Evolutionary conservation across 2,888 invertebrate species (phyloP), one percentile per base, ranked within the genome.

Genomic region (Syritta pipiens): DNA sequence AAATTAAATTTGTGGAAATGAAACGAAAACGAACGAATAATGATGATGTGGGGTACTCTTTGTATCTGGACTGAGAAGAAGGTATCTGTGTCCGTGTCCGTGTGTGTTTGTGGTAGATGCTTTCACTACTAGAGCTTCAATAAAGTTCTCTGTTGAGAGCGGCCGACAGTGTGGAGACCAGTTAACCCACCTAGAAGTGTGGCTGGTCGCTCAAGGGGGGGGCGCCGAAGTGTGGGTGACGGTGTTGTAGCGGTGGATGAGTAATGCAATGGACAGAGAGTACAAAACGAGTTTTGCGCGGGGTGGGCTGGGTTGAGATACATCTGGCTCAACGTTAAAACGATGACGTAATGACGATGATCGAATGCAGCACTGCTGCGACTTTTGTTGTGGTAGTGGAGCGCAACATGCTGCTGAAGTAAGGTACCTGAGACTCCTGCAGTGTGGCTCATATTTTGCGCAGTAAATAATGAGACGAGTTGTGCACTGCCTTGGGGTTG

Each of bases 121-220:
- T 77, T 65, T 71, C 65, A 59, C 77, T 76, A 1, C 26, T 44
- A 30, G 30, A 60, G 48, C 59, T 60, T 69, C 44, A 46, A n/a
- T n/a, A 6, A 48, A 60, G 60, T 72, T 67, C 26, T 37, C 20
- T 60, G 24, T 67, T 28, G 53, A n/a, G n/a, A n/a, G 46, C 53
- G 69, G 57, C 63, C 77, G 60, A 51, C 60, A 65, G 35, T 59
- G 28, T 65, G 74, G 74, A 74, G 74, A 79, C 74, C 44, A 68
- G 68, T 74, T 62, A 42, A 48, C 63, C 63, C 62, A 72, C 74
- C 60, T 57, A 62, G 32, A 48, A 48, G 12, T 5, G 49, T 10
- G 26, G 10, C n/a, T 6, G 12, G 3, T 0, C 32, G 5, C 19
- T 10, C 26, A 40, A 24, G 35, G 10, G 9, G 26, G 9, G 0